A percentile compares a stretch with the other conserved stretches of the same genome.
phyloP scores from a whole-genome alignment of 1,140 invertebrate species.

The Lucilia cuprina region DNA sequence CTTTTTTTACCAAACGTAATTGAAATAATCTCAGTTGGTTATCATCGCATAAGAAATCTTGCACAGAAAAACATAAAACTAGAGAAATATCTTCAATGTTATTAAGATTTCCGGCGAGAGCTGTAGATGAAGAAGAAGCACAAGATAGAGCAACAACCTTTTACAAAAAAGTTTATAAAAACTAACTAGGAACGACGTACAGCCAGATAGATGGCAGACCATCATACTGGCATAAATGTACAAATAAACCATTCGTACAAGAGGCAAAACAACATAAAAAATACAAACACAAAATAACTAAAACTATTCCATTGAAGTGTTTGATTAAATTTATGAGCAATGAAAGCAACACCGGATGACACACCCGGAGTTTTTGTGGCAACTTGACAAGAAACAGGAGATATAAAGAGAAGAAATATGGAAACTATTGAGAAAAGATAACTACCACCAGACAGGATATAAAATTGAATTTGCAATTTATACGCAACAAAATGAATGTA shows the following conservation, averaged over 20 bases:
- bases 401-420: not conserved
- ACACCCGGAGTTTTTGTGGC: slow-evolving; percentile 10
- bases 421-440: not conserved
- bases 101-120: slow-evolving; percentile 9
- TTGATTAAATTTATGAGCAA: slow-evolving; percentile 28
- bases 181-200: not conserved
- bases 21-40: not conserved
- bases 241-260: not conserved
- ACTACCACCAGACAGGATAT: not conserved
- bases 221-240: not conserved
- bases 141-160: slow-evolving; percentile 2
- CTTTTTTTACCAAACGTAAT: not conserved
- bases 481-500: not conserved
- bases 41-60: not conserved
- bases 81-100: not conserved
- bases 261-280: not conserved
- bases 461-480: slow-evolving; percentile 9
- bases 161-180: not conserved
- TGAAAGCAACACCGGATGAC: slow-evolving; percentile 23
- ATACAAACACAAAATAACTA: not conserved
- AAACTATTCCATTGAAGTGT: slow-evolving; percentile 32
- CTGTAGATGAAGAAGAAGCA: not conserved
- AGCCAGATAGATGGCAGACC: not conserved
- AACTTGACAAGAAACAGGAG: not conserved
- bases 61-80: not conserved